These are phyloP conservation scores for Polylopha cassiicola DNA, from an alignment of 2,888 invertebrate species.

Conservation along the genomic window DNA sequence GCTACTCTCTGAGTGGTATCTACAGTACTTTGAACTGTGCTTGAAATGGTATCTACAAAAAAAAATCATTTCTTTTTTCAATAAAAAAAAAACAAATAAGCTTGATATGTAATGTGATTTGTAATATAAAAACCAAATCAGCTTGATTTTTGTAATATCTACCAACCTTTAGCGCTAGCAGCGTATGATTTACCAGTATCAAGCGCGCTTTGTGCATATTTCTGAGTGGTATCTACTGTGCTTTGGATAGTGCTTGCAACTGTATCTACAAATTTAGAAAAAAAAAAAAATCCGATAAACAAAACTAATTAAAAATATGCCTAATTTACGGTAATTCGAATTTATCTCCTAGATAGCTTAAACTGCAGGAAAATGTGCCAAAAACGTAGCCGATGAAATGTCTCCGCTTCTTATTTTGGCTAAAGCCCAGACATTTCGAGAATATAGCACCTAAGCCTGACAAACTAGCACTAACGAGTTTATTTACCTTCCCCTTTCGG, in stretches of 20 bases:
- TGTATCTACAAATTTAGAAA: conserved; percentile 22
- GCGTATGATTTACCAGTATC: conserved; percentile 21
- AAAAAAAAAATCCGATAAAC: no score
- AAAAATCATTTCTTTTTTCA: not conserved
- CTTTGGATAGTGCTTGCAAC: conserved; percentile 20
- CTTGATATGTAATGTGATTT: no score
- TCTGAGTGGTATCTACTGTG: conserved; percentile 21
- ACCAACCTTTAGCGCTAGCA: conserved; percentile 23
- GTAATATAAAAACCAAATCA: not conserved
- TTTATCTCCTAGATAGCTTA: no score
- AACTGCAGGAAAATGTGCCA: conserved; percentile 10
- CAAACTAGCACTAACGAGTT: conserved; percentile 7
- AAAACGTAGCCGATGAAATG: conserved; percentile 6
- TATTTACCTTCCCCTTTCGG: conserved; percentile 18
- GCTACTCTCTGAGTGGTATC: conserved; percentile 23
- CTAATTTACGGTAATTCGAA: no score
- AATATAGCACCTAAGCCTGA: not conserved
- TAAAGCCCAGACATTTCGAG: conserved; percentile 2
- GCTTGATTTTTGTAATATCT: not conserved
- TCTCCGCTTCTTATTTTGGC: conserved; percentile 15
- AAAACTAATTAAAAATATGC: no score
- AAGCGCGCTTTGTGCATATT: conserved; percentile 17
- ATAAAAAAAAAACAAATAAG: conserved; percentile 2
- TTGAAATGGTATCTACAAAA: conserved; percentile 20
- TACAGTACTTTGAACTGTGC: conserved; percentile 22